phyloP scores from a whole-genome alignment of 2,797 vertebrate genomes.

The Salarias fasciatus region DNA sequence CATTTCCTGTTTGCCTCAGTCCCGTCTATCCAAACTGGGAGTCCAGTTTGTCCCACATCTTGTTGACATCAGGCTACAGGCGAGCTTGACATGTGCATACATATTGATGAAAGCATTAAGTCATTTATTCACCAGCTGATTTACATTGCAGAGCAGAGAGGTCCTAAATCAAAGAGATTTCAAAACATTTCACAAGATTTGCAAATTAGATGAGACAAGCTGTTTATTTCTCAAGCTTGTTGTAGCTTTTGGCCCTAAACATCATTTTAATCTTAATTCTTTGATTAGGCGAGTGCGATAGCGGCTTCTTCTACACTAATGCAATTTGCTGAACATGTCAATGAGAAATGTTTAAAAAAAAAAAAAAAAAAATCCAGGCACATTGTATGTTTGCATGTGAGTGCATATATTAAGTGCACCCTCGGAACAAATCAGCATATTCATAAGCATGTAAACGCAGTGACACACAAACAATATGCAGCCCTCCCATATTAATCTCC shows the following conservation, averaged over 20 bases:
- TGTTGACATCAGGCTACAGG: slow-evolving; percentile 68
- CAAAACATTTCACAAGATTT: slow-evolving; percentile 73
- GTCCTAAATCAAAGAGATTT: slow-evolving; percentile 73
- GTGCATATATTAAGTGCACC: slow-evolving; percentile 41
- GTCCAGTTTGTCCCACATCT: slow-evolving; percentile 64
- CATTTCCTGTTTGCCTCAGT: slow-evolving; percentile 7
- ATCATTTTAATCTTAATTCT: slow-evolving; percentile 77
- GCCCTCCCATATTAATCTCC: slow-evolving; percentile 47
- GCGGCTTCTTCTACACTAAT: slow-evolving; percentile 48
- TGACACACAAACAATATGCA: slow-evolving; percentile 33
- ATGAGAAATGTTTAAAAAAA: slow-evolving; percentile 17
- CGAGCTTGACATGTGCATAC: slow-evolving; percentile 60
- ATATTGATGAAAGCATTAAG: slow-evolving; percentile 77
- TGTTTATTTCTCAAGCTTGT: slow-evolving; percentile 67
- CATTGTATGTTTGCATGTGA: slow-evolving; percentile 29
- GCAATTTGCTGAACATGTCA: slow-evolving; percentile 61
- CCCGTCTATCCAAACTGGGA: slow-evolving; percentile 37
- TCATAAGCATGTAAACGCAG: slow-evolving; percentile 18
- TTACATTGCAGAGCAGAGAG: slow-evolving; percentile 69
- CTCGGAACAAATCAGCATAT: slow-evolving; percentile 31
- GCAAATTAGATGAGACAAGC: slow-evolving; percentile 77
- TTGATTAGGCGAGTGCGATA: slow-evolving; percentile 72
- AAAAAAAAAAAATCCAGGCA: slow-evolving; percentile 42
- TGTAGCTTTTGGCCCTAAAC: slow-evolving; percentile 73
- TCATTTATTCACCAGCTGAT: slow-evolving; percentile 74